Conservation (phyloP, 2,888 invertebrate genomes). For the Eristalinus aeneus region DNA sequence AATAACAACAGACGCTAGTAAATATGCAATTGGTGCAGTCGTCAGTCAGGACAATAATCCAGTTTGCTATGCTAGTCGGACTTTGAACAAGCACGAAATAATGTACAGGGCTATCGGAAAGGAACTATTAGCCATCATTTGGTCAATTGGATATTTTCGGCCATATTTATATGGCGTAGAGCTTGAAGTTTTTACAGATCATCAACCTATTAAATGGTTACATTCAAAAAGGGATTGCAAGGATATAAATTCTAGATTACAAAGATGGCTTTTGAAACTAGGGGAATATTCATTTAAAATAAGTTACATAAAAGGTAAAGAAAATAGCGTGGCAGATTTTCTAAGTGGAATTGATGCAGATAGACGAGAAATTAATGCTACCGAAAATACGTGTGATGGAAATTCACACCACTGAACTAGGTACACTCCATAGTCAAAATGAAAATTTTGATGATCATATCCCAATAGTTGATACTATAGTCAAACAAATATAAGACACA, state of each 20-base stretch:
- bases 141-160: too few relatives aligned
- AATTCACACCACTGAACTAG: neutral
- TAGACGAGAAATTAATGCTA: neutral
- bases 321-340: neutral
- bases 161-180: too few relatives aligned
- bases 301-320: neutral
- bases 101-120: too few relatives aligned
- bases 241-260: too few relatives aligned
- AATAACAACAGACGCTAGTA: slow-evolving; percentile 7
- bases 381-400: too few relatives aligned
- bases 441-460: slow-evolving; percentile 7
- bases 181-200: too few relatives aligned
- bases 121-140: too few relatives aligned
- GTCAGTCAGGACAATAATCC: neutral
- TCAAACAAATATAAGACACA: slow-evolving; percentile 2
- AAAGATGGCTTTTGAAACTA: too few relatives aligned
- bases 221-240: too few relatives aligned
- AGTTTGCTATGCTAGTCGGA: neutral
- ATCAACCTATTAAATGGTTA: too few relatives aligned
- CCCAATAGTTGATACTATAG: neutral
- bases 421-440: neutral
- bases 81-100: too few relatives aligned
- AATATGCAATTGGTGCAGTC: slow-evolving; percentile 3
- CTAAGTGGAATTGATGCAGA: neutral
- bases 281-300: too few relatives aligned